Conservation (phyloP, 2,113 vertebrate genomes). For the Platycercus adscitus region DNA sequence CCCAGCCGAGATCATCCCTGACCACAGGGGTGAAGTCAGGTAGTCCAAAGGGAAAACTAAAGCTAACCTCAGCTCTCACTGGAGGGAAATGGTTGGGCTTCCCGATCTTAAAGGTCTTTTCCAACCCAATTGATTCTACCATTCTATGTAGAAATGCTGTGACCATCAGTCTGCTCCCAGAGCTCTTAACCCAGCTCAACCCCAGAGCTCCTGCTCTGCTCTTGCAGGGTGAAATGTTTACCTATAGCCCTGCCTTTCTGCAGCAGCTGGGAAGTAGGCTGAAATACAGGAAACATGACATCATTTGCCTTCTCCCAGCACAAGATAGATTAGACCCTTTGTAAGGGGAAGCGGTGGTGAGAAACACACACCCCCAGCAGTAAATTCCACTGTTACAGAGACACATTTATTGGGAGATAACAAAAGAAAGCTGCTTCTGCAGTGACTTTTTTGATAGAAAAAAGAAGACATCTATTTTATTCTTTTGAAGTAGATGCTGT, state of each 20-base stretch:
- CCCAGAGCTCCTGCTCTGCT: not conserved
- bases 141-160: fast-evolving
- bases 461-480: conserved; percentile 64
- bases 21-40: not conserved
- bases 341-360: conserved; percentile 57
- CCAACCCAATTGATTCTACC: not conserved
- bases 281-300: conserved; percentile 56
- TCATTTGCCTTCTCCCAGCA: conserved; percentile 55
- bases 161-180: fast-evolving
- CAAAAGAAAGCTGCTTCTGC: conserved; percentile 67
- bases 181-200: fast-evolving
- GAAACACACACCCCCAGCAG: conserved; percentile 62
- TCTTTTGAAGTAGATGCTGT: conserved; percentile 50
- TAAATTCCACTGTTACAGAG: conserved; percentile 64
- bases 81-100: not conserved
- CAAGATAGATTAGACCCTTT: conserved; percentile 57
- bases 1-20: fast-evolving
- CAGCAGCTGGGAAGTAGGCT: conserved; percentile 58
- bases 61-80: not conserved
- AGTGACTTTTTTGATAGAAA: conserved; percentile 57
- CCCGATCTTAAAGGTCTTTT: not conserved
- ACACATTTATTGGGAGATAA: conserved; percentile 66
- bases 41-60: fast-evolving
- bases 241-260: conserved; percentile 17
- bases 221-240: not conserved